A percentile compares a stretch with the other conserved stretches of the same genome.
Evolutionary conservation across 2,113 vertebrate genomes (phyloP).

Genomic region (Ceyx margarethae): DNA sequence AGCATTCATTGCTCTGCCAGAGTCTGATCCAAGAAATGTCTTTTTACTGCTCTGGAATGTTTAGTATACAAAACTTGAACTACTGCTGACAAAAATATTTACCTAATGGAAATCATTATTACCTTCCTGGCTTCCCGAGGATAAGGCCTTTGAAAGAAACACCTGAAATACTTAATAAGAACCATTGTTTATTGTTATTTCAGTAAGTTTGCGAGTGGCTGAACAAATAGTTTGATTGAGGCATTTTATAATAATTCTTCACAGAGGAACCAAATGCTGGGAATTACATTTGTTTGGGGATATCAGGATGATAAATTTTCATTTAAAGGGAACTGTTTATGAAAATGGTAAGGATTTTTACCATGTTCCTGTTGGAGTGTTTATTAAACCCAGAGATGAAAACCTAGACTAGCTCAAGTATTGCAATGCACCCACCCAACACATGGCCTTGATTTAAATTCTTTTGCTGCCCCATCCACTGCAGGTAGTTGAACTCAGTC

Average conservation of each 20-base stretch:
- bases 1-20: conserved; percentile 14
- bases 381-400: not conserved
- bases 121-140: conserved; percentile 22
- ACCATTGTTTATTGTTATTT: not conserved
- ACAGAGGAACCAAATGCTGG: not conserved
- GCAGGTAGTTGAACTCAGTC: not conserved
- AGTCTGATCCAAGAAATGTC: conserved; percentile 45
- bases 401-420: not conserved
- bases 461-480: not conserved
- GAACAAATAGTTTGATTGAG: not conserved
- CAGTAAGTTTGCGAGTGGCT: not conserved
- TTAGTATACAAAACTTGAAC: conserved; percentile 48
- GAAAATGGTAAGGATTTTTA: not conserved
- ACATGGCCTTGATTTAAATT: not conserved
- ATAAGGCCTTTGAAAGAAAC: conserved; percentile 19
- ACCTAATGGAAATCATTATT: conserved; percentile 53
- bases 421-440: not conserved
- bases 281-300: not conserved
- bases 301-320: not conserved
- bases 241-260: no score
- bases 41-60: conserved; percentile 21
- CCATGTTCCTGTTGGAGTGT: not conserved
- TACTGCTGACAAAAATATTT: conserved; percentile 60
- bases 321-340: not conserved
- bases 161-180: not conserved